Conservation (phyloP, 2,113 vertebrate species). For the Leiothrix lutea region DNA sequence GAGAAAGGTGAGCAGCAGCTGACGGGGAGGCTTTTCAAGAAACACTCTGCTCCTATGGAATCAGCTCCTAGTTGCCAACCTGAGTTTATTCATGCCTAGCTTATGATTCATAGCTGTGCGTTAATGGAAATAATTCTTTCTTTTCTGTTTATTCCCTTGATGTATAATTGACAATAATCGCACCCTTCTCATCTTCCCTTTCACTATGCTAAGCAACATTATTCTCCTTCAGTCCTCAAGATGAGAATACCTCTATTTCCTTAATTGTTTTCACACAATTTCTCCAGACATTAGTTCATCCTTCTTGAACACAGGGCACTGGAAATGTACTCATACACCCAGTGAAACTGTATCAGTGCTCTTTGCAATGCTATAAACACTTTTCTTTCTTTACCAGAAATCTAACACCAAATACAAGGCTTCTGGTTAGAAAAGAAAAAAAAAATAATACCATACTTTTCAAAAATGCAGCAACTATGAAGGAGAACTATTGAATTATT, state of each 20-base stretch:
- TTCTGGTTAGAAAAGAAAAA: background rate
- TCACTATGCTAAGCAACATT: background rate
- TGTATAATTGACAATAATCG: background rate
- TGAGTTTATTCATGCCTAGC: background rate
- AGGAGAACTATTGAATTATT: background rate
- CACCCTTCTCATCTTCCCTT: background rate
- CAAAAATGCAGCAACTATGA: background rate
- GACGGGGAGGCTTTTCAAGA: background rate
- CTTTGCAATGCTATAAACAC: background rate
- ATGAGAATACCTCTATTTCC: background rate
- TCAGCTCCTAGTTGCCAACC: background rate
- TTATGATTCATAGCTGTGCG: background rate
- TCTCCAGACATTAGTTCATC: background rate
- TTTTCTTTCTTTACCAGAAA: background rate
- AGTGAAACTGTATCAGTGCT: background rate
- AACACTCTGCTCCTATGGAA: background rate
- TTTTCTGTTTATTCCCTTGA: background rate
- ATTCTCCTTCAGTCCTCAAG: background rate
- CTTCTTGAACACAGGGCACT: background rate
- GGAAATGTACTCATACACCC: background rate
- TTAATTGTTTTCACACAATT: background rate
- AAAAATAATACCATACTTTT: background rate
- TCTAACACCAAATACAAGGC: background rate
- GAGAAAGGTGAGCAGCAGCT: background rate
- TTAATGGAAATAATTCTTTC: background rate